Base-by-base conservation (phyloP, 2,113 vertebrate species). In the Argyrosomus japonicus region DNA sequence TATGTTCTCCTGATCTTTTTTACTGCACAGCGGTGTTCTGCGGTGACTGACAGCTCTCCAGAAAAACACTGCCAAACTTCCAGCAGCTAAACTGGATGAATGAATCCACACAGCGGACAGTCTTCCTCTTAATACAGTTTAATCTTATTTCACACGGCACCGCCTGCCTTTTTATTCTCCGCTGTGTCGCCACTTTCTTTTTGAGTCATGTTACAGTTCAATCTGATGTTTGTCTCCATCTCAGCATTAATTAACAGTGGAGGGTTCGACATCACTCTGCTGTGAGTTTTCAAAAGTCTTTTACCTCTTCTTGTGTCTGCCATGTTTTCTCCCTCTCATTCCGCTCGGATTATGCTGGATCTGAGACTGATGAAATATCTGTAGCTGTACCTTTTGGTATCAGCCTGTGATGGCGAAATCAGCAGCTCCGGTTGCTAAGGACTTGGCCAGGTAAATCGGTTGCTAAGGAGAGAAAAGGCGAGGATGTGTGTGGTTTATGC, bases 401-500 rank as follows among this genome's bases (percentile, higher is more conserved):
- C 56, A 27, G 48, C 1, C 1, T 65, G 5, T 54, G 65, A 61
- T 12, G 21, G 48, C 17, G 53, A 68, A 54, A 40, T 23, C 56
- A 45, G 75, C 78, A 67, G 79, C 68, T 67, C 27, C 69, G 71
- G 83, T 88, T 89, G 87, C 85, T 86, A 89, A 68, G 87, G 75
- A 65, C 71, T 5, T 71, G 54, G 68, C 43, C 86, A 88, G 88
- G 81, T 88, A 27, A 75, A 62, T 21, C 47, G 6, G 74, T 90
- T 83, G 80, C 86, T 82, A 86, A 27, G 89, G 86, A 67, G 63
- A 64, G 27, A 43, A 54, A 25, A 50, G 68, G 56, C 29, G 72
- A 23, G 19, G 14, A 32, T 3, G 17, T 29, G 47, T 57, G 45
- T 43, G 32, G 2, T 27, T 47, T 3, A 48, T 45, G 18, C 32